Conservation (phyloP, 2,797 vertebrate genomes). For the Anas acuta region DNA sequence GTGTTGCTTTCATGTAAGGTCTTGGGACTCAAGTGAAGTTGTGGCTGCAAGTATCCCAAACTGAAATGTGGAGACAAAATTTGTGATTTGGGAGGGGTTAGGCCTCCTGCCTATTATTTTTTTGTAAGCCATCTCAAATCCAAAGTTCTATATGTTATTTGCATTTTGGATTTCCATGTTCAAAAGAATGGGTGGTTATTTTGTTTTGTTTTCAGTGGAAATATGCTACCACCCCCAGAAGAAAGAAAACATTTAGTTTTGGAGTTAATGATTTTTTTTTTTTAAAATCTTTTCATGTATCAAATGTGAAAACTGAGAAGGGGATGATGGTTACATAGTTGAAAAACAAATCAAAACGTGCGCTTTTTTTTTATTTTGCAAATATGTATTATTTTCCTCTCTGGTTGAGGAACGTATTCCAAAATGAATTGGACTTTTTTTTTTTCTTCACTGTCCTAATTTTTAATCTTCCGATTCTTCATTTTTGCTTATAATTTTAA, state of each 20-base stretch:
- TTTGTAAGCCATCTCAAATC: not conserved
- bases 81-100: not conserved
- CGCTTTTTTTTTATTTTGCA: not conserved
- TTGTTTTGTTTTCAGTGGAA: not conserved
- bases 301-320: not conserved
- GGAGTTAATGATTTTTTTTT: not conserved
- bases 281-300: not conserved
- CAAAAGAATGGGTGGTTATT: not conserved
- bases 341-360: not conserved
- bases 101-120: not conserved
- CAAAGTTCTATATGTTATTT: not conserved
- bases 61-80: not conserved
- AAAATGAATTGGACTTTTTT: not conserved
- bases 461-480: not conserved
- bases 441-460: not conserved
- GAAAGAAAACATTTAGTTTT: not conserved
- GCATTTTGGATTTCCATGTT: not conserved
- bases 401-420: not conserved
- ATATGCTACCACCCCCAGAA: rapidly evolving
- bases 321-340: not conserved
- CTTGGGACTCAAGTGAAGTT: not conserved
- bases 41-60: not conserved
- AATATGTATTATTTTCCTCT: not conserved
- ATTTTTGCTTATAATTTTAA: not conserved
- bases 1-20: not conserved